These are phyloP conservation scores for Meteorus sp. DNA, from an alignment of 1,140 invertebrate species.

Conservation along the genomic window DNA sequence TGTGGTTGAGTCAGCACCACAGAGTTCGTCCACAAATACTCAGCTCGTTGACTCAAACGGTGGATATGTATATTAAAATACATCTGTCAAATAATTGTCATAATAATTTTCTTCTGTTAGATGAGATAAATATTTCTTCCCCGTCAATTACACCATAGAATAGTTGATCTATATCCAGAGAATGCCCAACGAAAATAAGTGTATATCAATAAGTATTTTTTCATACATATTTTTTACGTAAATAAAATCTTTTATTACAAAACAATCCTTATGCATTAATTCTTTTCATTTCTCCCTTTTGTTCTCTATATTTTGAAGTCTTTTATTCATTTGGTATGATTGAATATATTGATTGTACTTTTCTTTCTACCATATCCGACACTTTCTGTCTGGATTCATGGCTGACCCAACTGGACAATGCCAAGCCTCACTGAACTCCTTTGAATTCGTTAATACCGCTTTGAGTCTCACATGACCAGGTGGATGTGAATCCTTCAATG, in stretches of 20 bases:
- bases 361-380: constrained; percentile 67
- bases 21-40: too few relatives aligned
- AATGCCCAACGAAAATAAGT: too few relatives aligned
- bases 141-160: too few relatives aligned
- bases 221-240: constrained; percentile 34
- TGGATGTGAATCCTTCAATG: constrained; percentile 74
- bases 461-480: constrained; percentile 76
- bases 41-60: constrained; percentile 43
- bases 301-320: too few relatives aligned
- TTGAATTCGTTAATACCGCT: constrained; percentile 81
- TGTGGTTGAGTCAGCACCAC: background rate
- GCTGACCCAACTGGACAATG: constrained; percentile 71
- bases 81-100: constrained; percentile 19
- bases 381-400: constrained; percentile 86
- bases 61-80: constrained; percentile 47
- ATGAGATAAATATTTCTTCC: too few relatives aligned
- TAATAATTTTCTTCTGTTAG: constrained; percentile 1
- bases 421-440: constrained; percentile 82
- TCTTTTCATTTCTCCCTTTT: constrained; percentile 9
- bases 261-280: constrained; percentile 25
- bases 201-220: background rate
- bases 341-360: background rate
- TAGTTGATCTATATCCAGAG: too few relatives aligned
- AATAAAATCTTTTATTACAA: constrained; percentile 48
- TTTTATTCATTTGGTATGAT: too few relatives aligned